These are phyloP conservation scores for Dolichoris vasculosae DNA, from an alignment of 1,140 invertebrate genomes.

Conservation along the genomic window DNA sequence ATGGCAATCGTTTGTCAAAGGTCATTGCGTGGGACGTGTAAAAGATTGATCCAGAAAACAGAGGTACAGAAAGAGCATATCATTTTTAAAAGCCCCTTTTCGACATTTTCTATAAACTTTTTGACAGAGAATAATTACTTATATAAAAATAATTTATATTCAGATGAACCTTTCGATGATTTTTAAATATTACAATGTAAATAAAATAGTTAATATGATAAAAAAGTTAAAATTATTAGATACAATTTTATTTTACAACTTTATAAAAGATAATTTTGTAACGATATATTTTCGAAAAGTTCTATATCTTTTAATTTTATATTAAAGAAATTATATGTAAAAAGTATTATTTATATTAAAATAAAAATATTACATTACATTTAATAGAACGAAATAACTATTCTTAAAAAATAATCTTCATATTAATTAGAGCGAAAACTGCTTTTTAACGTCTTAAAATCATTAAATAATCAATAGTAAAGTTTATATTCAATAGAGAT, in stretches of 20 bases:
- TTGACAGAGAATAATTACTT: neutral
- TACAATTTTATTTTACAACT: neutral
- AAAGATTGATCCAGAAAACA: neutral
- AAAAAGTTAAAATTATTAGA: neutral
- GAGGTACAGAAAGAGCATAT: neutral
- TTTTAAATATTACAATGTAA: neutral
- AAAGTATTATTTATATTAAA: neutral
- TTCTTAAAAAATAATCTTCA: neutral
- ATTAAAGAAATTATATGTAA: neutral
- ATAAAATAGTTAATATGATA: neutral
- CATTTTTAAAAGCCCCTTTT: neutral
- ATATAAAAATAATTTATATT: neutral
- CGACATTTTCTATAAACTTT: neutral
- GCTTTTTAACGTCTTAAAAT: neutral
- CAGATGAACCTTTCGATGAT: too few species aligned
- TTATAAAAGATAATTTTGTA: neutral
- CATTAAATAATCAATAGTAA: conserved; percentile 7
- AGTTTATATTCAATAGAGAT: conserved; percentile 13
- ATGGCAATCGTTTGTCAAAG: neutral
- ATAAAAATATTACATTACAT: too few species aligned
- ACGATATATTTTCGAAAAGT: neutral
- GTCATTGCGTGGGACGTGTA: too few species aligned
- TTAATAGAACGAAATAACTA: too few species aligned
- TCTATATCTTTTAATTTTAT: neutral
- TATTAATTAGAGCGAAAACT: neutral